phyloP scores from a whole-genome alignment of 2,113 vertebrate species.

The Notiomystis cincta region DNA sequence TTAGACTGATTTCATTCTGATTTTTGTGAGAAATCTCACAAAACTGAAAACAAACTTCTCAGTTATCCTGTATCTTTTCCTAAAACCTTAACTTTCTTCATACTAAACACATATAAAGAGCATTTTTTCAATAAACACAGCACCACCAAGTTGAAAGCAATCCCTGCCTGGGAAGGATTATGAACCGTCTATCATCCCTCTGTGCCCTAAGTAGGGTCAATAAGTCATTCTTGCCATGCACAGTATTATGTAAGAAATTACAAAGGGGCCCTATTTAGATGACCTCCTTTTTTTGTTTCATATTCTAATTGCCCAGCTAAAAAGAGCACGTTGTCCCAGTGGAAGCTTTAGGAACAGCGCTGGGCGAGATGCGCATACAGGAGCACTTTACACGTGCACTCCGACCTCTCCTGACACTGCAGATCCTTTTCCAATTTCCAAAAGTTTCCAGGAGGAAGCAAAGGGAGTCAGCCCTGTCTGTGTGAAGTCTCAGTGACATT shows the following conservation, averaged over 20 bases:
- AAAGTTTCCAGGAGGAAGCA: not conserved
- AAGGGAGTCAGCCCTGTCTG: not conserved
- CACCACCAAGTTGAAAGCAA: not conserved
- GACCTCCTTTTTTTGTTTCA: not conserved
- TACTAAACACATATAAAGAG: not conserved
- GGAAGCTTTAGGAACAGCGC: not conserved
- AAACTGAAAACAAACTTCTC: not conserved
- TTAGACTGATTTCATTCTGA: not conserved
- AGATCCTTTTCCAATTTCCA: not conserved
- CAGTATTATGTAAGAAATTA: not conserved
- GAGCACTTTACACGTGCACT: not conserved
- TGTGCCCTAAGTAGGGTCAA: not conserved
- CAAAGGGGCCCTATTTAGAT: not conserved
- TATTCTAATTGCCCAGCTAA: not conserved
- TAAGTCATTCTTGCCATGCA: not conserved
- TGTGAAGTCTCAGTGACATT: not conserved
- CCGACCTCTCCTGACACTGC: not conserved
- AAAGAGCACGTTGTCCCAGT: not conserved
- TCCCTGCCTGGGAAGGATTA: not conserved
- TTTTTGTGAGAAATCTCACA: not conserved
- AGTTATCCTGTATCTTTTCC: not conserved
- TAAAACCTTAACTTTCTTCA: not conserved
- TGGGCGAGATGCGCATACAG: accelerated
- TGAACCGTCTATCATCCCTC: not conserved
- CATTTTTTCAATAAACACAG: not conserved